These are phyloP conservation scores for Noctua janthe DNA, from an alignment of 2,888 invertebrate species.

Conservation along the genomic window DNA sequence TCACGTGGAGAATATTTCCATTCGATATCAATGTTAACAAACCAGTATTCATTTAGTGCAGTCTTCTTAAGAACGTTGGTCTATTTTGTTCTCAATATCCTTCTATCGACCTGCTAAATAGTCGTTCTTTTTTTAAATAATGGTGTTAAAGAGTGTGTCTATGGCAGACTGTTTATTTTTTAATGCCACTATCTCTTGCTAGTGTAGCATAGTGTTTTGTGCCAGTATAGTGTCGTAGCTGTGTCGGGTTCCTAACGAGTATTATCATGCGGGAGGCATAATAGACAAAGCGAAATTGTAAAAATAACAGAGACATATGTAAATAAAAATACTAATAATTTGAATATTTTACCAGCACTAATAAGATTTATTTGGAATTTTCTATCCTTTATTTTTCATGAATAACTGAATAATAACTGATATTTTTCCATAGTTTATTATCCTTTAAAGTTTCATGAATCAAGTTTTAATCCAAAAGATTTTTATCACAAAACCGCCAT, in stretches of 20 bases:
- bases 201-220: conserved; percentile 10
- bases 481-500: conserved; percentile 24
- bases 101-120: not conserved
- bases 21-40: conserved; percentile 44
- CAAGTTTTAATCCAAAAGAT: not conserved
- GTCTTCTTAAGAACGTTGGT: conserved; percentile 24
- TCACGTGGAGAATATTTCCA: conserved; percentile 65
- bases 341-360: not conserved
- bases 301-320: not conserved
- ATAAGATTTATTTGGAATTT: too few species aligned
- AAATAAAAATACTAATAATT: not conserved
- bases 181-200: conserved; percentile 2
- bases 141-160: not conserved
- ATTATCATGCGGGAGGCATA: conserved; percentile 14
- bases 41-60: conserved; percentile 27
- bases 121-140: not conserved
- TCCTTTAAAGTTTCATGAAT: not conserved
- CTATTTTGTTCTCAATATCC: conserved; percentile 17
- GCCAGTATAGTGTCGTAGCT: conserved; percentile 31
- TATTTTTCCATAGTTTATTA: not conserved
- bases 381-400: not conserved
- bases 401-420: not conserved
- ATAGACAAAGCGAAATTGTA: not conserved
- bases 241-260: conserved; percentile 10
- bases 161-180: not conserved